phyloP scores from a whole-genome alignment of 2,113 vertebrate species.

The Tragelaphus scriptus region DNA sequence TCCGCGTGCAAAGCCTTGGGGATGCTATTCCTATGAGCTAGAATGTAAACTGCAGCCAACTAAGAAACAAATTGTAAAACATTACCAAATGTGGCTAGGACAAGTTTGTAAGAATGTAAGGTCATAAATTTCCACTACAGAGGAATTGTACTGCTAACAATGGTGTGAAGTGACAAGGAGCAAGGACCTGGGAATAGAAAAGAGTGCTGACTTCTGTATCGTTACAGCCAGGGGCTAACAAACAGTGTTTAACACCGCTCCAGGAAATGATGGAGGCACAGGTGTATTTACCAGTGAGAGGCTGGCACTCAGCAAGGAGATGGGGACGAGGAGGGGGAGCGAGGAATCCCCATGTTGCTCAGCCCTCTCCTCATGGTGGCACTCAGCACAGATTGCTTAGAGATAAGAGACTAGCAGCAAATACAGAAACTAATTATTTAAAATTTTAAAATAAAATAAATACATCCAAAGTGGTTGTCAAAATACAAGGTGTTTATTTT shows the following conservation, averaged over 20 bases:
- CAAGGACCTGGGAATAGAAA: not conserved
- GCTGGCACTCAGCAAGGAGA: fast-evolving
- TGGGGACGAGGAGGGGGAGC: fast-evolving
- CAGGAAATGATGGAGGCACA: no score
- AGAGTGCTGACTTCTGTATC: not conserved
- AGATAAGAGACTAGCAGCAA: not conserved
- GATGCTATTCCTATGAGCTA: not conserved
- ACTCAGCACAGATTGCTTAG: fast-evolving
- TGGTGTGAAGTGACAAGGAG: not conserved
- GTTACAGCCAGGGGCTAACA: not conserved
- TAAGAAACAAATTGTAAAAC: not conserved
- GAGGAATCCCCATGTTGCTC: fast-evolving
- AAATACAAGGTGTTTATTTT: not conserved
- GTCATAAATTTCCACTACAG: not conserved
- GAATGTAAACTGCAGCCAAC: not conserved
- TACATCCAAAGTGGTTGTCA: not conserved
- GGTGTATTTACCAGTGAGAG: not conserved
- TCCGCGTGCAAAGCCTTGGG: not conserved
- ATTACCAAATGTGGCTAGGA: not conserved
- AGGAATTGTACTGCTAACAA: not conserved
- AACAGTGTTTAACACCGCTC: not conserved
- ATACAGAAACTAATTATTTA: not conserved
- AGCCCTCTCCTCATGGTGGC: fast-evolving
- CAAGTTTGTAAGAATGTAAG: not conserved
- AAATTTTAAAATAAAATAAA: not conserved